Evolutionary conservation across 2,888 invertebrate species (phyloP).

Genomic region (Biston betularia): DNA sequence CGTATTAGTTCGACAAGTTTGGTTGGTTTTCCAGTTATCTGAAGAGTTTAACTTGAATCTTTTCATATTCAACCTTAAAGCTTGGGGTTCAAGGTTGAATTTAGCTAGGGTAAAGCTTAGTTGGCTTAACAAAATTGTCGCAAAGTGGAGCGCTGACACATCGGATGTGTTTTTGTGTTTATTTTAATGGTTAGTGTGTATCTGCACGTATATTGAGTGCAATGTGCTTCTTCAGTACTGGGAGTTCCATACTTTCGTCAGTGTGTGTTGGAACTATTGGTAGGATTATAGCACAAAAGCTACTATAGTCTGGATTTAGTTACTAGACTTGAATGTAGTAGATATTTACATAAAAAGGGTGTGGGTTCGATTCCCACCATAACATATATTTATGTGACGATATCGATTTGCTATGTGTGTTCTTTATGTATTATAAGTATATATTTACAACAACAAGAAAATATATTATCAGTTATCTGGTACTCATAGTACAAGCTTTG

Average conservation of each 20-base stretch:
- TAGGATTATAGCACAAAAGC: neutral
- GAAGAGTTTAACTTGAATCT: conserved; percentile 50
- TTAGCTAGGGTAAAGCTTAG: conserved; percentile 35
- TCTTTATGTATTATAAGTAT: too few species aligned
- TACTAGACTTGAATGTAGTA: too few species aligned
- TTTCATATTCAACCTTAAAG: conserved; percentile 48
- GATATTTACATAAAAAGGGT: too few species aligned
- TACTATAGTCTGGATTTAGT: too few species aligned
- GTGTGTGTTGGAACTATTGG: conserved; percentile 2
- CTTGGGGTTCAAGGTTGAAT: conserved; percentile 41
- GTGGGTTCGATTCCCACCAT: too few species aligned
- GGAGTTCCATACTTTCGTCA: conserved; percentile 17
- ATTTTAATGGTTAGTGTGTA: conserved; percentile 58
- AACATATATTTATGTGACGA: too few species aligned
- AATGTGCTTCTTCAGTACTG: conserved; percentile 41
- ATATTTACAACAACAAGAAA: too few species aligned
- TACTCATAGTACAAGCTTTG: too few species aligned
- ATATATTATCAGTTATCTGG: too few species aligned
- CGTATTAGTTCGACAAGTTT: conserved; percentile 81
- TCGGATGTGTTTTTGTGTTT: conserved; percentile 56
- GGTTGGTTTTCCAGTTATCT: conserved; percentile 75
- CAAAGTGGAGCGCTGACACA: conserved; percentile 58
- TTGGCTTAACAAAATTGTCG: conserved; percentile 59
- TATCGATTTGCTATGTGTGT: too few species aligned
- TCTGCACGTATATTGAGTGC: conserved; percentile 27